Evolutionary conservation across 2,888 invertebrate species (phyloP).

Genomic region (Spodoptera exigua): DNA sequence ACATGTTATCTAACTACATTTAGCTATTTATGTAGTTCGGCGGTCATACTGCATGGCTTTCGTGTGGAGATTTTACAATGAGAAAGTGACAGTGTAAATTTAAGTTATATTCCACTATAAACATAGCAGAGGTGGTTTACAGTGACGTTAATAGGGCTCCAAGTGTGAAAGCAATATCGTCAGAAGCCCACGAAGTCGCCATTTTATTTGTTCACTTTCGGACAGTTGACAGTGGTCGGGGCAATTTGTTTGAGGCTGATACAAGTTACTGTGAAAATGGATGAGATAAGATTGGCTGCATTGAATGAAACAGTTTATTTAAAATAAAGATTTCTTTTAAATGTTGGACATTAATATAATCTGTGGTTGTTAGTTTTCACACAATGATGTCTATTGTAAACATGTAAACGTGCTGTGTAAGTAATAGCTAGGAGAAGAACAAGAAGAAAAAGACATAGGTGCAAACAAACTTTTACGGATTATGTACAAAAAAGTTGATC

Average conservation of each 20-base stretch:
- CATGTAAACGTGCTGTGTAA: too few relatives aligned
- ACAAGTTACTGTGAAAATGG: too few relatives aligned
- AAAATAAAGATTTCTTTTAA: too few relatives aligned
- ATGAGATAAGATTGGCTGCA: too few relatives aligned
- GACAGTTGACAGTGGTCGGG: slow-evolving; percentile 8
- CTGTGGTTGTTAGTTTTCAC: too few relatives aligned
- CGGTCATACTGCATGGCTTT: slow-evolving; percentile 18
- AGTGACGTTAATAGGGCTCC: slow-evolving; percentile 52
- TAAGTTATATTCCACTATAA: slow-evolving; percentile 52
- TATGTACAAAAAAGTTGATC: too few relatives aligned
- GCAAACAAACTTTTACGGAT: too few relatives aligned
- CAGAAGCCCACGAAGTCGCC: slow-evolving; percentile 41
- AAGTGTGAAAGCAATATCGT: slow-evolving; percentile 53
- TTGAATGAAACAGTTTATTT: too few relatives aligned
- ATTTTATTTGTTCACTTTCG: slow-evolving; percentile 45
- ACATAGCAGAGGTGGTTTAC: slow-evolving; percentile 49
- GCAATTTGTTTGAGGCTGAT: neutral
- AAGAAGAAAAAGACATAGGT: too few relatives aligned
- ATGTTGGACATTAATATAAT: too few relatives aligned
- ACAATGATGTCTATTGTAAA: too few relatives aligned
- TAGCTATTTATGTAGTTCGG: slow-evolving; percentile 10
- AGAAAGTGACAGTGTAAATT: slow-evolving; percentile 42
- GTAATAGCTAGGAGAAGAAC: too few relatives aligned
- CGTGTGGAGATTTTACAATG: slow-evolving; percentile 45
- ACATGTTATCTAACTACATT: neutral